phyloP scores from a whole-genome alignment of 30 jellyfish, hydroid and myxozoan species.

The Hydra vulgaris region DNA sequence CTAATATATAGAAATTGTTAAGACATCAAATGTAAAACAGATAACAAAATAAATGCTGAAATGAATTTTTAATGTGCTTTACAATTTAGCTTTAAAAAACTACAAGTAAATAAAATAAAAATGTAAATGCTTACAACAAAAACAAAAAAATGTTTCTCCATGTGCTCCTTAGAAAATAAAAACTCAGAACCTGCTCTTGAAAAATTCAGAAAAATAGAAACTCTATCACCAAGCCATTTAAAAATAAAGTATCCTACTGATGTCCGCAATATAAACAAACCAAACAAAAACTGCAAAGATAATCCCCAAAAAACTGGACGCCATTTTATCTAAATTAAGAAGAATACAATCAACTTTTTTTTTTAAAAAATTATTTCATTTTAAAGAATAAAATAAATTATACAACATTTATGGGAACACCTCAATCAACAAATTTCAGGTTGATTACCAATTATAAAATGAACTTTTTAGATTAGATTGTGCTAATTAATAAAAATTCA shows the following conservation, averaged over 20 bases:
- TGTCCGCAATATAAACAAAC: constrained; percentile 69
- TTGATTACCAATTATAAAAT: too few relatives aligned
- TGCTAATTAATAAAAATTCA: too few relatives aligned
- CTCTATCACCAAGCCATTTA: constrained; percentile 95
- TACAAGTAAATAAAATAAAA: neutral
- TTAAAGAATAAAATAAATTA: too few relatives aligned
- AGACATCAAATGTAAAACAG: too few relatives aligned
- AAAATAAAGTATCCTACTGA: constrained; percentile 48
- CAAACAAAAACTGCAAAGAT: constrained; percentile 71
- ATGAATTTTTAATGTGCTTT: too few relatives aligned
- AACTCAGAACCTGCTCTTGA: constrained; percentile 63
- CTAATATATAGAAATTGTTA: too few relatives aligned
- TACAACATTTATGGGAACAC: too few relatives aligned
- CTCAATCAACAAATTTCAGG: too few relatives aligned
- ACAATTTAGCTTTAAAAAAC: too few relatives aligned
- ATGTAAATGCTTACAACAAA: constrained; percentile 44
- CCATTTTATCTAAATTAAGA: constrained; percentile 63
- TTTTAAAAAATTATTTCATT: neutral
- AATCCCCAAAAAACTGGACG: constrained; percentile 97
- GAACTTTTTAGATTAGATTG: too few relatives aligned
- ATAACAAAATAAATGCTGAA: too few relatives aligned
- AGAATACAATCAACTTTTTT: neutral
- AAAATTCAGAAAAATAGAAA: constrained; percentile 41
- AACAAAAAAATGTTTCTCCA: constrained; percentile 37
- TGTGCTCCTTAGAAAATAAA: constrained; percentile 23